Evolutionary conservation across 2,797 vertebrate species (phyloP), one percentile per base, ranked within the genome.

Genomic region (Anomalospiza imberbis): DNA sequence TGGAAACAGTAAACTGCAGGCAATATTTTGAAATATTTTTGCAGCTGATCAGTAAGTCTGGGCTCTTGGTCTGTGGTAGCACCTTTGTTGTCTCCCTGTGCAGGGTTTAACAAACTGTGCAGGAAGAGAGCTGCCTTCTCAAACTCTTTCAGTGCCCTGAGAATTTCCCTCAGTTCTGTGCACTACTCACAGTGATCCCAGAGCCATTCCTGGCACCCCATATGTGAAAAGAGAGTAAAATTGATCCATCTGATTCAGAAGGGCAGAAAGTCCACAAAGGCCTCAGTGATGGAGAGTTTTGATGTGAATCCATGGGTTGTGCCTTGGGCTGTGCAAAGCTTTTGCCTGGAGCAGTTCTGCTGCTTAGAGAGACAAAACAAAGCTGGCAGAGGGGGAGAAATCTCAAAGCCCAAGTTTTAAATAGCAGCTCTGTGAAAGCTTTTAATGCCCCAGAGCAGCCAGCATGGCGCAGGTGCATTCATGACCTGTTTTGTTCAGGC

Each of bases 401-500:
- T 81, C 88, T 86, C 66, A 70, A 76, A 91, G 72, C 12, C 19
- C 7, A 22, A 25, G 80, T 91, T 94, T 86, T 84, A 76, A 95
- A 73, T 81, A 91, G 76, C 66, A 88, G 89, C 73, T 25, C 51
- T 60, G 60, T 54, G 66, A 68, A 89, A 84, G 94, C 85, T 73
- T 93, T 93, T 62, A 62, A 74, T 60, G 18, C 40, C 48, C 8
- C 48, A n/a, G 80, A 70, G 66, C 0, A 2, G 88, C 31, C 88
- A 28, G 90, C 62, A 4, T 4, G 13, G 85, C 0, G 1, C 78
- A 75, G 93, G 72, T 86, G 85, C 60, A 42, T 66, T 66, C 66
- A 9, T 90, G 96, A 94, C 95, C 93, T 79, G 57, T 60, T 94
- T 85, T 93, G 79, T 95, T 88, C 91, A 40, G 70, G 40, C 76